phyloP scores from a whole-genome alignment of 2,113 vertebrate species.

The Gobio gobio region DNA sequence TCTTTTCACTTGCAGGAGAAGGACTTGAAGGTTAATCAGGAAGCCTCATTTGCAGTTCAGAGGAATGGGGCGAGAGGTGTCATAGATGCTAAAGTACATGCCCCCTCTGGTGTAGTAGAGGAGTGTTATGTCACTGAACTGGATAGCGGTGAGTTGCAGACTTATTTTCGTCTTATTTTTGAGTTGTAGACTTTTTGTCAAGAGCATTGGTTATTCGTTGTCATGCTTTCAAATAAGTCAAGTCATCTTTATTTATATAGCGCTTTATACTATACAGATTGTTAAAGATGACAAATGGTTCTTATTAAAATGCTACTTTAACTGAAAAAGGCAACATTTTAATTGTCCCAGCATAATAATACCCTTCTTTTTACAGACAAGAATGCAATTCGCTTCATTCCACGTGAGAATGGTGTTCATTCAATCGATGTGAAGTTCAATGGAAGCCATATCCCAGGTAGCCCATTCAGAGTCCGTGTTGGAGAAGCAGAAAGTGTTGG shows the following conservation, averaged over 20 bases:
- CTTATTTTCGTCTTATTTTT: background rate
- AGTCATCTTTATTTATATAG: too few species aligned
- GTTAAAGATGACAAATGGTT: background rate
- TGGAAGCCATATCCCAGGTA: slow-evolving; percentile 91
- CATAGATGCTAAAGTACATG: slow-evolving; percentile 91
- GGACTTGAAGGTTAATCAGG: slow-evolving; percentile 90
- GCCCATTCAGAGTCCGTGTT: slow-evolving; percentile 93
- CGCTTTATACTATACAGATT: too few species aligned
- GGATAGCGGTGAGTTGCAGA: slow-evolving; percentile 82
- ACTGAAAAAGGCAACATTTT: too few species aligned
- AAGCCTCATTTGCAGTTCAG: slow-evolving; percentile 92
- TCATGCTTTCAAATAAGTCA: background rate
- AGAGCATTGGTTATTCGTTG: background rate
- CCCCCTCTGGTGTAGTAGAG: slow-evolving; percentile 86
- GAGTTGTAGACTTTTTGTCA: background rate
- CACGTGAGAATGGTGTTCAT: slow-evolving; percentile 92
- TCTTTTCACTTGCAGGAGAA: slow-evolving; percentile 81
- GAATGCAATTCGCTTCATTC: slow-evolving; percentile 91
- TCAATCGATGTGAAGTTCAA: slow-evolving; percentile 96
- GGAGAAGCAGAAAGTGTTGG: slow-evolving; percentile 90
- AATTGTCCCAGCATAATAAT: background rate
- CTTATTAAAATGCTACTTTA: too few species aligned
- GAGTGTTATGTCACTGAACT: slow-evolving; percentile 93
- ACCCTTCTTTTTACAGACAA: slow-evolving; percentile 78
- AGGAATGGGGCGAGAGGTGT: slow-evolving; percentile 88